A percentile compares a stretch with the other conserved stretches of the same genome.
Conservation (phyloP, 2,888 invertebrate genomes). For the Tribolium freemani region DNA sequence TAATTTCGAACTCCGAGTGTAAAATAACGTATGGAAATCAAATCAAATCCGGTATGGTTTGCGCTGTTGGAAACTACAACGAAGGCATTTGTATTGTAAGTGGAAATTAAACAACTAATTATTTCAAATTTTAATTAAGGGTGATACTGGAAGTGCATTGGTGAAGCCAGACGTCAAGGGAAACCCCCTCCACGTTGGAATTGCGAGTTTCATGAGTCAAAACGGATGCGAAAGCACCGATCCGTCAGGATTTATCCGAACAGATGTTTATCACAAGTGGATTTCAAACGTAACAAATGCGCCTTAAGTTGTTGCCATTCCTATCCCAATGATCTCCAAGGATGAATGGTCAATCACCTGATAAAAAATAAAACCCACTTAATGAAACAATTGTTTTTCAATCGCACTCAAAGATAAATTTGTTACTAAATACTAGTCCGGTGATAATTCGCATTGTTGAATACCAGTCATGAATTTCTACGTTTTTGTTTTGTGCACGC, state of each 20-base stretch:
- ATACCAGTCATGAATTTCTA: not conserved
- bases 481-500: not conserved
- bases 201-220: conserved; percentile 26
- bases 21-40: conserved; percentile 11
- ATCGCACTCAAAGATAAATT: not conserved
- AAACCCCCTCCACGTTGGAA: conserved; percentile 1
- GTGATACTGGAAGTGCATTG: conserved; percentile 25
- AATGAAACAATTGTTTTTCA: not conserved
- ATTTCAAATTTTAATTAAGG: conserved; percentile 8
- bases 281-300: conserved; percentile 12
- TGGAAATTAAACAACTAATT: not conserved
- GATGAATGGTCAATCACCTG: not conserved
- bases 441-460: not conserved
- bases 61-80: conserved; percentile 8
- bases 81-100: conserved; percentile 30
- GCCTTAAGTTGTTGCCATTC: not conserved
- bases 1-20: conserved; percentile 16
- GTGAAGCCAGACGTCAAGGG: not conserved
- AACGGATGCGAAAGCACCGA: conserved; percentile 23
- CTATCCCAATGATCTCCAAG: not conserved
- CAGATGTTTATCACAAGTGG: conserved; percentile 15
- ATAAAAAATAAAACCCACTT: not conserved
- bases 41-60: conserved; percentile 27
- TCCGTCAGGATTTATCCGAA: conserved; percentile 20
- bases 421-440: not conserved